Percentiles rank a stretch among this genome's conserved stretches.
These are phyloP conservation scores for Leguminivora glycinivorella DNA, from an alignment of 1,140 invertebrate genomes.

Conservation along the genomic window DNA sequence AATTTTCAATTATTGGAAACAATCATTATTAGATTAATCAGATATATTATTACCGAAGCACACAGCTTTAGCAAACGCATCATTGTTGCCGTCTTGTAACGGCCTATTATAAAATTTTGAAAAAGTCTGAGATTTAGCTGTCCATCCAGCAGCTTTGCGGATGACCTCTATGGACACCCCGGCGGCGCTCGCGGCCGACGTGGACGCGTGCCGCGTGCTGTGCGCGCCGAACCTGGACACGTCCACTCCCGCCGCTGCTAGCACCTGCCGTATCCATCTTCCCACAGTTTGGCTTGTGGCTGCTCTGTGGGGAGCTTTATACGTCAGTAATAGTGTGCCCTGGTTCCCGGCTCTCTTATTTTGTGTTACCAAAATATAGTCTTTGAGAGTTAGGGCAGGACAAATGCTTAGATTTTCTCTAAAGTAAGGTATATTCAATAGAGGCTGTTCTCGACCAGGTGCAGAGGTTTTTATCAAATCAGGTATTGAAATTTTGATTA, in stretches of 20 bases:
- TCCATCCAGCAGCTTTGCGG: conserved; percentile 39
- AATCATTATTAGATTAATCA: background rate
- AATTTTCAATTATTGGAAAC: background rate
- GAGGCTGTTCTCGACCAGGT: conserved; percentile 33
- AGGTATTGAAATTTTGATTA: conserved; percentile 33
- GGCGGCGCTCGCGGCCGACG: conserved; percentile 12
- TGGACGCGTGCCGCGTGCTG: background rate
- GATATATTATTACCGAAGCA: background rate
- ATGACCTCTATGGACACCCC: conserved; percentile 37
- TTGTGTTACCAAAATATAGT: conserved; percentile 39
- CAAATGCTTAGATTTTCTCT: conserved; percentile 36
- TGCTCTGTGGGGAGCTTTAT: conserved; percentile 12
- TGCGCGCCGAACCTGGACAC: background rate
- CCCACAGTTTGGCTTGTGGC: conserved; percentile 7
- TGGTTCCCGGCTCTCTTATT: conserved; percentile 30
- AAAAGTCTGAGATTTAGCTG: conserved; percentile 37
- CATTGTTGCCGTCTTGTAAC: background rate
- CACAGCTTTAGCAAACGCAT: conserved; percentile 13
- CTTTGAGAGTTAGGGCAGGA: conserved; percentile 35
- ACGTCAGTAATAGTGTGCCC: conserved; percentile 36
- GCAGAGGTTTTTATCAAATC: conserved; percentile 46
- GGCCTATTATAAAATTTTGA: conserved; percentile 40
- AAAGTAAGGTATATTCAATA: conserved; percentile 41
- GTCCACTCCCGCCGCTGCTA: background rate
- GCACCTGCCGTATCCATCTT: background rate